Evolutionary conservation across 2,113 vertebrate genomes (phyloP), one percentile per base, ranked within the genome.

Genomic region (Cisticola juncidis): DNA sequence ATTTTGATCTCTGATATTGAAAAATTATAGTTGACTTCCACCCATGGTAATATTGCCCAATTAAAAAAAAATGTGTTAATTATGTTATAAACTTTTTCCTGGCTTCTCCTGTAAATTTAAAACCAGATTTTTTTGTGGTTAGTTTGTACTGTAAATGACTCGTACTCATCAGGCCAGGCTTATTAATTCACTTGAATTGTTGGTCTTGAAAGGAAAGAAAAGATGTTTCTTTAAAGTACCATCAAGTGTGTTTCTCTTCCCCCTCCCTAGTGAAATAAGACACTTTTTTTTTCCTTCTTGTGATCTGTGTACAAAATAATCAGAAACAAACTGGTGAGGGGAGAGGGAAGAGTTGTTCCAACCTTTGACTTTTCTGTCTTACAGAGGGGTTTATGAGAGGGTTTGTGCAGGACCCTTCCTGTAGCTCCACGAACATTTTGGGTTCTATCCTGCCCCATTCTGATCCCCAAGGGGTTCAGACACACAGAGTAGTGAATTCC

Each of bases 141-240:
- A 61, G 56, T 84, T 92, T 95, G n/a, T 84, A 48, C 28, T 70
- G 45, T 86, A 92, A 93, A 61, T 93, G 82, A 97, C 57, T 96
- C 90, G 79, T 81, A 36, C n/a, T 45, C 64, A 5, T 86, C 76
- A 60, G 82, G 45, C 28, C 44, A 40, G 65, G 53, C 69, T 51
- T 72, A 81, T 90, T 96, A 84, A 90, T 90, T 92, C 81, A 57
- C 29, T 94, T 88, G 14, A 88, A 57, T 17, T 77, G 48, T 88
- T 92, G 83, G 35, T 96, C 92, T 92, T 93, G 76, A 94, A 95
- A 78, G 60, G 85, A 73, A 90, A 83, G 65, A 70, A 85, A 72
- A 73, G 23, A 64, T 19, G 25, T 79, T 79, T 84, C 72, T 90
- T 92, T 87, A 69, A 84, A 94, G 73, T 79, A 72, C n/a, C 56